Evolutionary conservation across 2,888 invertebrate genomes (phyloP), one percentile per base, ranked within the genome.

Genomic region (Nudaria mundana): DNA sequence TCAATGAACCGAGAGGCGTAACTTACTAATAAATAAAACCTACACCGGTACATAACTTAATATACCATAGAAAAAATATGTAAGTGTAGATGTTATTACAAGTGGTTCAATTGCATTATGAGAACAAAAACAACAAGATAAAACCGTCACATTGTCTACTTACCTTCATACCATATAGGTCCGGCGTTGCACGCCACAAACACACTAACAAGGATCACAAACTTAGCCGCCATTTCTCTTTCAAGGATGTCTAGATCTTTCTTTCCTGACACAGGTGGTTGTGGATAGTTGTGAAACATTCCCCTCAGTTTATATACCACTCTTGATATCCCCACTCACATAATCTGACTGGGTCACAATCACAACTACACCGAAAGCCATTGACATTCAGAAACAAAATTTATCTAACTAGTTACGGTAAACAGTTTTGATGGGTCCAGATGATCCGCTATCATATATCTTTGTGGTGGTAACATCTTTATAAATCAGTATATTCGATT

Each of bases 291-390:
- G 62, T 75, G 75, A 70, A 76, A 69, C 78, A 78, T 77, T 73
- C 76, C 81, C 72, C 71, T 64, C 68, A 56, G 71, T 67, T 77
- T 86, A 76, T 86, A 87, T 87, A 86, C 76, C 63, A 66, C 60
- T 65, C 53, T 66, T 65, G 60, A 66, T 68, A 48, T 76, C 81
- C 81, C 86, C 82, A 77, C 82, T 69, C 63, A 46, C 20, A 8
- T n/a, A 43, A 34, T 41, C 48, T 59, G 64, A 76, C 69, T 76
- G 65, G 77, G 79, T 79, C 76, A 77, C 63, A 56, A 66, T 79
- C 76, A 77, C 63, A 56, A 66, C 66, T 63, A 63, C 66, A 69
- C 51, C 63, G 61, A 65, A 64, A 74, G 76, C 71, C 73, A 76
- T 76, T 76, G 77, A 80, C 78, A 81, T 74, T 71, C 73, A 71